These are phyloP conservation scores for Coryphaenoides rupestris DNA, from an alignment of 2,113 vertebrate species.

Conservation along the genomic window DNA sequence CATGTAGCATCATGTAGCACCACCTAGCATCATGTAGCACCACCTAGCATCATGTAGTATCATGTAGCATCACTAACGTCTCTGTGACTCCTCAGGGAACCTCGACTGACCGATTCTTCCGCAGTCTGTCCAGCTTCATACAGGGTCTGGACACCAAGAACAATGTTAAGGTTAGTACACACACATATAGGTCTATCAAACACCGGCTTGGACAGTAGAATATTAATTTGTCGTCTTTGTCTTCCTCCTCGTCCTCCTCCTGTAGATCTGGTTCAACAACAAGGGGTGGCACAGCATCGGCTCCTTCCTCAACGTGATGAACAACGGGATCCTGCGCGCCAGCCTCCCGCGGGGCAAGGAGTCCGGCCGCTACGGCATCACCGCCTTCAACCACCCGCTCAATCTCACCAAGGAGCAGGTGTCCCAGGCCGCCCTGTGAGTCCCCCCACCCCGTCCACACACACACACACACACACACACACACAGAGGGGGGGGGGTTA, in stretches of 20 bases:
- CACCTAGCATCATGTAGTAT: no score
- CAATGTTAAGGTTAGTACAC: conserved; percentile 86
- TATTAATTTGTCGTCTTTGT: no score
- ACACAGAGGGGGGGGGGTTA: no score
- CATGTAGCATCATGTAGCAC: no score
- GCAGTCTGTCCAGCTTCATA: conserved; percentile 84
- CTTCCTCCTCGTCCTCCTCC: conserved; percentile 11
- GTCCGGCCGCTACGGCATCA: conserved; percentile 84
- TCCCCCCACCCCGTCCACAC: conserved; percentile 28
- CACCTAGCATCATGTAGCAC: no score
- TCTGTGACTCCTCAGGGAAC: conserved; percentile 72
- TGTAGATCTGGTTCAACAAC: conserved; percentile 98
- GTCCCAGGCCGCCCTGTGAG: conserved; percentile 95
- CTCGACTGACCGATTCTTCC: conserved; percentile 87
- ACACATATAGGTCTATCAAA: no score
- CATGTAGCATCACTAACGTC: background rate
- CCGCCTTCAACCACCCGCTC: conserved; percentile 89
- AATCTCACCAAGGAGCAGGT: conserved; percentile 98
- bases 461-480: no score
- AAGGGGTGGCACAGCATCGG: conserved; percentile 97
- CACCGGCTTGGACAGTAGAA: no score
- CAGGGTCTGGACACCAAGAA: conserved; percentile 88
- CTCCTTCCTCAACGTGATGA: conserved; percentile 93
- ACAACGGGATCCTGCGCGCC: conserved; percentile 90
- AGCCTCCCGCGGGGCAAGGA: conserved; percentile 80